These are phyloP conservation scores for Drosophila aldrichi DNA, from an alignment of 2,888 invertebrate genomes.

Conservation along the genomic window DNA sequence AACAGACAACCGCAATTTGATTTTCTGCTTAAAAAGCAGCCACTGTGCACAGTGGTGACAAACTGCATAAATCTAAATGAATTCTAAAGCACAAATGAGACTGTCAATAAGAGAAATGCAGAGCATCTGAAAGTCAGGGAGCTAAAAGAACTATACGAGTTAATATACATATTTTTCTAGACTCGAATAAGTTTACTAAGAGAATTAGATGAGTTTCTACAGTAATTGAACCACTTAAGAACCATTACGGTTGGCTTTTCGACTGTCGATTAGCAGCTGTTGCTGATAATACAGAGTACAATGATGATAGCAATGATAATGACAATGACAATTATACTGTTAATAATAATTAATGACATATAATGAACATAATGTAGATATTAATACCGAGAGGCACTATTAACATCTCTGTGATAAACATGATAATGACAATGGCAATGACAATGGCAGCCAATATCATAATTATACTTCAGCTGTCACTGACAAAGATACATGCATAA, in stretches of 20 bases:
- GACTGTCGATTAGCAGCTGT: not conserved
- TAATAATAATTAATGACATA: not conserved
- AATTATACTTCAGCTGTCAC: no score
- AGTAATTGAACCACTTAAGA: not conserved
- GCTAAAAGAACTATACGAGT: no score
- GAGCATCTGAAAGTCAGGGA: not conserved
- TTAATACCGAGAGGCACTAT: not conserved
- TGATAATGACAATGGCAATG: no score
- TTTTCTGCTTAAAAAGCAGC: conserved; percentile 41
- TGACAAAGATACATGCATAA: not conserved
- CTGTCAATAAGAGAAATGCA: not conserved
- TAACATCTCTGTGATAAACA: no score
- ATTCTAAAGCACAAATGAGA: not conserved
- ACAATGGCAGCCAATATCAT: no score
- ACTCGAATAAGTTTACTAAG: not conserved
- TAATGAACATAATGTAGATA: not conserved
- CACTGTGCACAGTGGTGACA: conserved; percentile 41
- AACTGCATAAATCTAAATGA: not conserved
- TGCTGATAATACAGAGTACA: not conserved
- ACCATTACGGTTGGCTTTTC: not conserved
- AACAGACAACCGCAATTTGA: conserved; percentile 51
- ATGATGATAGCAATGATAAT: not conserved
- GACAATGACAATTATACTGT: not conserved
- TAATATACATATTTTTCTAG: no score
- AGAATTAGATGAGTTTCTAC: not conserved